A percentile compares a stretch with the other conserved stretches of the same genome.
Evolutionary conservation across 2,113 vertebrate genomes (phyloP).

Genomic region (Fulmarus glacialis): DNA sequence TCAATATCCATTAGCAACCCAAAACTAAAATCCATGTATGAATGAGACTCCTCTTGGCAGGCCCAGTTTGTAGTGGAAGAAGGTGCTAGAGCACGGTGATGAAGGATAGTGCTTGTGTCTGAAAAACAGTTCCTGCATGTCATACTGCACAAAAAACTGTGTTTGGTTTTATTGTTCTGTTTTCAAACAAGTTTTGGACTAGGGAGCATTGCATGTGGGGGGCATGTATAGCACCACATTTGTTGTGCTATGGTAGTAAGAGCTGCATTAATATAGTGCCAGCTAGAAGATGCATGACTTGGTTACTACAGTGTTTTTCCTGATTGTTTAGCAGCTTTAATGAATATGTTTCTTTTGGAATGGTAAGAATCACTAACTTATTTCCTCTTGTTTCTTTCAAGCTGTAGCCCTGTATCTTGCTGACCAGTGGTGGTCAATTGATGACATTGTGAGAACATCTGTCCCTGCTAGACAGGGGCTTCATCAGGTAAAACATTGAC

Average conservation of each 20-base stretch:
- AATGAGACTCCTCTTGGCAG: neutral
- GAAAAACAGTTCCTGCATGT: neutral
- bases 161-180: neutral
- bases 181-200: neutral
- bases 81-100: neutral
- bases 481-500: constrained; percentile 76
- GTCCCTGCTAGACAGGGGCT: constrained; percentile 79
- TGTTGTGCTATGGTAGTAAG: neutral
- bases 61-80: neutral
- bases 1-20: neutral
- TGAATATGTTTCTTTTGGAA: neutral
- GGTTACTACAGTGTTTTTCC: neutral
- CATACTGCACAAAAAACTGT: neutral
- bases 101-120: neutral
- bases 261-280: neutral
- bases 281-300: neutral
- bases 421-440: constrained; percentile 87
- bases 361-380: constrained; percentile 9
- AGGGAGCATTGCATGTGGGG: neutral
- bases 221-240: neutral
- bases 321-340: neutral
- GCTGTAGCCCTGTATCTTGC: constrained; percentile 87
- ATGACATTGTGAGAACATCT: constrained; percentile 86
- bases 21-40: neutral
- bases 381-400: constrained; percentile 48